Evolutionary conservation across 1,140 invertebrate genomes (phyloP).

Genomic region (Oryzaephilus surinamensis): DNA sequence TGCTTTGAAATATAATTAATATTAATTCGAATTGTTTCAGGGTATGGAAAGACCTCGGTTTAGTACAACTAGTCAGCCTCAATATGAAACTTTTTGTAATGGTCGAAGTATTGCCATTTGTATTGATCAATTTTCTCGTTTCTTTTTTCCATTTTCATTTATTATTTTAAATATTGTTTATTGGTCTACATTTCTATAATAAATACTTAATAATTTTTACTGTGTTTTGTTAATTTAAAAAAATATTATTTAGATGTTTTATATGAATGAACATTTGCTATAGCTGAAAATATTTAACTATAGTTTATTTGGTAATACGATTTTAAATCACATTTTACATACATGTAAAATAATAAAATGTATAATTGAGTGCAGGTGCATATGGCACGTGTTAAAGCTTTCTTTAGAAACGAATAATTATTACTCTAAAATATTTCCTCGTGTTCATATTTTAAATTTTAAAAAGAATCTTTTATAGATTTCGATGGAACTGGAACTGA

Average conservation of each 20-base stretch:
- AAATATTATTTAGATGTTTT: not conserved
- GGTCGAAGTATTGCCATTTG: conserved; percentile 73
- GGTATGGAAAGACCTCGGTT: conserved; percentile 41
- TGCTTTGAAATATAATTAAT: conserved; percentile 1
- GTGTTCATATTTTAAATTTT: no score
- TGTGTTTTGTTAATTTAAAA: no score
- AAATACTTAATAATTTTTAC: no score
- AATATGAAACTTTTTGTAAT: conserved; percentile 76
- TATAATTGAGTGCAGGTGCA: no score
- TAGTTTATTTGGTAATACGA: not conserved
- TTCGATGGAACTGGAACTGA: no score
- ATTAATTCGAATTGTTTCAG: conserved; percentile 22
- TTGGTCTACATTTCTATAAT: conserved; percentile 69
- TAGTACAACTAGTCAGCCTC: conserved; percentile 42
- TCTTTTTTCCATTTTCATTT: conserved; percentile 82
- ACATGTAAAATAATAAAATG: no score
- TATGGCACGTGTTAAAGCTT: no score
- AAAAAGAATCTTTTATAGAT: no score
- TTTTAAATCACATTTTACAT: not conserved
- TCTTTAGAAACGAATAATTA: no score
- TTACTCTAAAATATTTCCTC: no score
- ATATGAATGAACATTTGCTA: not conserved
- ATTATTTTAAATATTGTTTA: conserved; percentile 79
- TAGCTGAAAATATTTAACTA: not conserved
- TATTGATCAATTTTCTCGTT: conserved; percentile 76